Evolutionary conservation across 2,113 vertebrate genomes (phyloP).

Genomic region (Tyto alba): DNA sequence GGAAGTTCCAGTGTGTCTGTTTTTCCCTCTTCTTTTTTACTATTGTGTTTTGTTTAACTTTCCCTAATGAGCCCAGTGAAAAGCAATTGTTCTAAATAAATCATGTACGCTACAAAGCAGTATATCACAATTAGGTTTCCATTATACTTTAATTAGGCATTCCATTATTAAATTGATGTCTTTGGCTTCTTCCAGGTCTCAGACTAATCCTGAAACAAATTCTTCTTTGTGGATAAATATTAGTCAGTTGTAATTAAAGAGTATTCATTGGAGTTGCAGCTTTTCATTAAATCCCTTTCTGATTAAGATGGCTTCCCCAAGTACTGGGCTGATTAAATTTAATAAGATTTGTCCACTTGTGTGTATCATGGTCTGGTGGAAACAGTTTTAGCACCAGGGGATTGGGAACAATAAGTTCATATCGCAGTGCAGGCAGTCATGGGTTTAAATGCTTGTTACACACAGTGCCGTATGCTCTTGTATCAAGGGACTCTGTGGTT

Average conservation of each 20-base stretch:
- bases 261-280: conserved; percentile 51
- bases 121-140: conserved; percentile 74
- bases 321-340: conserved; percentile 64
- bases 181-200: conserved; percentile 68
- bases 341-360: conserved; percentile 69
- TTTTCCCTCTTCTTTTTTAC: conserved; percentile 46
- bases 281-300: conserved; percentile 75
- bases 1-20: conserved; percentile 39
- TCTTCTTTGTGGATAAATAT: conserved; percentile 74
- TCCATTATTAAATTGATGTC: conserved; percentile 72
- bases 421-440: neutral
- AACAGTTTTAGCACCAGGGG: conserved; percentile 56
- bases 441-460: neutral
- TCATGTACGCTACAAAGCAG: conserved; percentile 61
- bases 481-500: neutral
- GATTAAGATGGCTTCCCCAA: conserved; percentile 69
- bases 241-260: conserved; percentile 70
- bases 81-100: conserved; percentile 70
- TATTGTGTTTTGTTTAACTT: conserved; percentile 64
- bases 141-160: conserved; percentile 76
- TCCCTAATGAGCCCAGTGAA: conserved; percentile 64
- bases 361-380: conserved; percentile 51
- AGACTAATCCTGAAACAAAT: conserved; percentile 73
- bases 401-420: conserved; percentile 17
- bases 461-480: neutral